Base-by-base conservation (phyloP, 2,113 vertebrate species). In the Plectropomus leopardus region DNA sequence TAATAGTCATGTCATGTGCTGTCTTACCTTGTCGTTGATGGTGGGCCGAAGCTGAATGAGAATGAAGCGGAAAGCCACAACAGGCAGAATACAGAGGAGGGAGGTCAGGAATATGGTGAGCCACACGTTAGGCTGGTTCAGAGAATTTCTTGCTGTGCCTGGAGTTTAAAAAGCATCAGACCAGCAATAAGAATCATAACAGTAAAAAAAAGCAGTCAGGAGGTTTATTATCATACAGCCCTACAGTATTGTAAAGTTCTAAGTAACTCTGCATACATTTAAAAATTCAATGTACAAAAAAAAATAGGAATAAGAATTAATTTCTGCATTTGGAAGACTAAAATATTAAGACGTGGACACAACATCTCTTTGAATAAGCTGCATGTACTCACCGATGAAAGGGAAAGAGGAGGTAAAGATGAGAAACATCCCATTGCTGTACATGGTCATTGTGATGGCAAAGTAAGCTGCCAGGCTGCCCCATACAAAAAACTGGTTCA, bases 401-500 rank as follows among this genome's bases (percentile, higher is more conserved):
- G 96, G 96, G 91, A 99, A 99, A 19, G 86, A 40, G 3, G 91
- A 95, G 11, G 97, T 96, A 90, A 97, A 96, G 79, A 96, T 94
- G 84, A 96, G 84, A 81, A 96, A 99, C 94, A 97, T 96, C 92
- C 96, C 97, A 0, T 98, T 96, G 86, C 97, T 99, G 80, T 96
- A 97, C 95, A 98, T 96, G 80, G 98, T 96, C 89, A 98, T 96
- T 1, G 95, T 96, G 86, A 97, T 87, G 50, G 96, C 95, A 61
- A 99, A 98, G 92, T 98, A 99, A 66, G 96, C 90, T 1, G 96
- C 95, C 86, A 99, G 94, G 93, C 98, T 99, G 36, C 98, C 97
- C 97, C 98, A 99, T 57, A 96, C 94, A 81, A 98, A 96, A 80
- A 99, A 95, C 72, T 99, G 98, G 91, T 96, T 99, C 76, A 98